Evolutionary conservation across 2,797 vertebrate species (phyloP).

Genomic region (Manis pentadactyla): DNA sequence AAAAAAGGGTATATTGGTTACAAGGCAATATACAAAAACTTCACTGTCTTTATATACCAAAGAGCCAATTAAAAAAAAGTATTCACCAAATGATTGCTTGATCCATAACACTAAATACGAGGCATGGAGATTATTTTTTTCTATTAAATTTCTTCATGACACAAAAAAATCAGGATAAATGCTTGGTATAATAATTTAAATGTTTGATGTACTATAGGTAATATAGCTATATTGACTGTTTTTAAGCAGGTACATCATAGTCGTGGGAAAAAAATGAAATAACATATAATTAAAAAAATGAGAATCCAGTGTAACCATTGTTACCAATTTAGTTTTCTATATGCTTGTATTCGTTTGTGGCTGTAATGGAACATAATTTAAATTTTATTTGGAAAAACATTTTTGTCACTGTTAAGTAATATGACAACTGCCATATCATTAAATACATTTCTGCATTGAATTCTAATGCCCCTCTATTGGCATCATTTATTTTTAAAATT

Average conservation of each 20-base stretch:
- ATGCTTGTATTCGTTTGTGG: background rate
- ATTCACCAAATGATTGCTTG: background rate
- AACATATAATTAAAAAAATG: background rate
- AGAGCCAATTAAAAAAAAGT: background rate
- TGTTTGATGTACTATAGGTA: background rate
- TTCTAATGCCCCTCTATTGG: background rate
- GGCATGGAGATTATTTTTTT: background rate
- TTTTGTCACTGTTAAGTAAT: background rate
- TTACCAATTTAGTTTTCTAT: background rate
- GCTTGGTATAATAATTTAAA: background rate
- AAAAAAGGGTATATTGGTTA: background rate
- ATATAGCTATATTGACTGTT: background rate
- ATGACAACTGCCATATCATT: background rate
- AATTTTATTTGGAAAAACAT: background rate
- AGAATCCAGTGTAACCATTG: background rate
- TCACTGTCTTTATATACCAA: background rate
- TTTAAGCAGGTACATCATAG: background rate
- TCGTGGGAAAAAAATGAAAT: background rate
- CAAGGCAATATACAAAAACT: background rate
- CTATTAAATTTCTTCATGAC: background rate
- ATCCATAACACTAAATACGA: background rate
- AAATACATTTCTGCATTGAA: background rate
- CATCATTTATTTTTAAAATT: background rate
- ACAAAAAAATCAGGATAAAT: background rate
- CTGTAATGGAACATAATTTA: background rate